These are phyloP conservation scores for Rhysida immarginata DNA, from an alignment of 1,140 invertebrate genomes.

Conservation along the genomic window DNA sequence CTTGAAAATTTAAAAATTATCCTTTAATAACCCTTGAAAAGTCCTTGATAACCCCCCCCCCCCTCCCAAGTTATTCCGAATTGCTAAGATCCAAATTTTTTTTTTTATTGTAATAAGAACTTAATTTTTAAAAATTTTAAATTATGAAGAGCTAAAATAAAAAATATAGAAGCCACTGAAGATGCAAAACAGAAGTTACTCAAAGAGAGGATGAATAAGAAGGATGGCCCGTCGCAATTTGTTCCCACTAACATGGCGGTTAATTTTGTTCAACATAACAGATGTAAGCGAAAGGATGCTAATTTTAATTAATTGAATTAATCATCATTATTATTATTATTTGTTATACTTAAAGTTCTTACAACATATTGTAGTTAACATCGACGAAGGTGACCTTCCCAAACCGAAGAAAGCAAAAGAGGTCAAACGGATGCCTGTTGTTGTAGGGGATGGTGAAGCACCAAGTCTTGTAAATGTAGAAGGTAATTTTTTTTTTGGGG, in stretches of 20 bases:
- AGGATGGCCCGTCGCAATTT: conserved; percentile 87
- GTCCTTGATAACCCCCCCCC: too few relatives aligned
- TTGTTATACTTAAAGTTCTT: not conserved
- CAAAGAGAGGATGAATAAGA: conserved; percentile 74
- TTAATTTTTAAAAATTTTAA: conserved; percentile 8
- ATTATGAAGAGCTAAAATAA: conserved; percentile 68
- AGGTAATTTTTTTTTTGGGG: too few relatives aligned
- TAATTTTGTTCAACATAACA: conserved; percentile 92
- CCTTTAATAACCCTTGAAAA: too few relatives aligned
- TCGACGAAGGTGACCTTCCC: conserved; percentile 44
- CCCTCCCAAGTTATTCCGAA: too few relatives aligned
- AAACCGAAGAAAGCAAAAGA: conserved; percentile 25
- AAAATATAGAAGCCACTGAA: conserved; percentile 95
- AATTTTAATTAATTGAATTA: too few relatives aligned
- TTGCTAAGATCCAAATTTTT: too few relatives aligned
- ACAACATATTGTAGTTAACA: conserved; percentile 50
- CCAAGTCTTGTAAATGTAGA: not conserved
- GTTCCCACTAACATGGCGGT: conserved; percentile 96
- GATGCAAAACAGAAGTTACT: conserved; percentile 86
- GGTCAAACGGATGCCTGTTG: conserved; percentile 25
- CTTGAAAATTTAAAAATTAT: too few relatives aligned
- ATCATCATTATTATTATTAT: too few relatives aligned
- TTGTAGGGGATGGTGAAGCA: conserved; percentile 28
- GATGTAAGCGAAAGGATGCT: too few relatives aligned
- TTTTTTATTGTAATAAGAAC: too few relatives aligned